Conservation (phyloP, 2,113 vertebrate species). For the Cebus imitator region DNA sequence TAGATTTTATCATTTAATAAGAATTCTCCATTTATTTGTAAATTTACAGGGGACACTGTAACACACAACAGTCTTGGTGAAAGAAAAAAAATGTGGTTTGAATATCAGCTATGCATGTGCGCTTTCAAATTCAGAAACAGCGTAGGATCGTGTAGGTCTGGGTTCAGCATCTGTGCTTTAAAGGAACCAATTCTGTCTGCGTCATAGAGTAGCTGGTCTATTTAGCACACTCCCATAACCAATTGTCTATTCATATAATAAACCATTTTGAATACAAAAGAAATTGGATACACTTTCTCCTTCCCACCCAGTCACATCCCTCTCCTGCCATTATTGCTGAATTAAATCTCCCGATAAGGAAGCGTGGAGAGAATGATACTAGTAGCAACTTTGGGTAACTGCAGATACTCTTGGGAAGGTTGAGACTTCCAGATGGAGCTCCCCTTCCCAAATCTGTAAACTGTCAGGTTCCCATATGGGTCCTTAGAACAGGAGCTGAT, state of each 20-base stretch:
- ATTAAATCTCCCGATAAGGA: neutral
- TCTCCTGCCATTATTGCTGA: neutral
- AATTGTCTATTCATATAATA: too few relatives aligned
- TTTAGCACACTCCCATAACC: neutral
- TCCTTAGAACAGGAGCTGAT: neutral
- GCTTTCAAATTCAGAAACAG: neutral
- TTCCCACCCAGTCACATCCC: accelerated
- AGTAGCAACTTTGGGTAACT: neutral
- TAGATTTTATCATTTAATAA: neutral
- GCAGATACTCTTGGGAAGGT: neutral
- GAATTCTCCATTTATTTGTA: neutral
- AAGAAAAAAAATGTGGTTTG: neutral
- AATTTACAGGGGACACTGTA: neutral
- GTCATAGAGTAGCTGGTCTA: neutral
- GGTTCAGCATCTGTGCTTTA: neutral
- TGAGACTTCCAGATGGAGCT: neutral
- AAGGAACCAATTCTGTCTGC: neutral
- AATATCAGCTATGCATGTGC: neutral
- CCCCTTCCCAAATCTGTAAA: neutral
- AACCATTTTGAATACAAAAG: neutral
- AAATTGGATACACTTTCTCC: neutral
- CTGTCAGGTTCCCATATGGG: too few relatives aligned
- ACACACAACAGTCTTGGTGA: neutral
- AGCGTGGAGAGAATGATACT: accelerated
- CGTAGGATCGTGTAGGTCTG: neutral